Conservation (phyloP, 2,888 invertebrate genomes). For the Philereme transversata region DNA sequence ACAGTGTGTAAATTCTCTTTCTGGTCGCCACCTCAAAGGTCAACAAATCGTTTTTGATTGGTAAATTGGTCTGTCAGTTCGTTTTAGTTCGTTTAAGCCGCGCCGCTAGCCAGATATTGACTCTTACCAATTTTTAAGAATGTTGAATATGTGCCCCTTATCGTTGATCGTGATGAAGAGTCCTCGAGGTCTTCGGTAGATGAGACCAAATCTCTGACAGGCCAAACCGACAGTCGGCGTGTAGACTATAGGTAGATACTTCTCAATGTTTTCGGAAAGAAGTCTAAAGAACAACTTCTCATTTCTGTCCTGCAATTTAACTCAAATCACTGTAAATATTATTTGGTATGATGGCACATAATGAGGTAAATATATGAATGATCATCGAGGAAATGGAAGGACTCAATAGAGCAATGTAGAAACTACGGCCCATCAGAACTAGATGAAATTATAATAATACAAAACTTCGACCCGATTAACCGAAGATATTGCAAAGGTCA, state of each 20-base stretch:
- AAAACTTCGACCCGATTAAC: too few relatives aligned
- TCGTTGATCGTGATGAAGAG: conserved; percentile 98
- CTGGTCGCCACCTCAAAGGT: too few relatives aligned
- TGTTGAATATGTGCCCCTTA: conserved; percentile 95
- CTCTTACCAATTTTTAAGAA: conserved; percentile 94
- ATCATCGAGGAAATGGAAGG: too few relatives aligned
- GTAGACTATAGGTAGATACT: conserved; percentile 98
- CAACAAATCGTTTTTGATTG: too few relatives aligned
- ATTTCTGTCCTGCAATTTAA: conserved; percentile 92
- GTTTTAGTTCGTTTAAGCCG: too few relatives aligned
- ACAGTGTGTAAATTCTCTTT: too few relatives aligned
- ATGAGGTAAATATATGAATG: too few relatives aligned
- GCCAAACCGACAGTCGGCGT: conserved; percentile 99
- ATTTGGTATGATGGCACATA: not conserved
- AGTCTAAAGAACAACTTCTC: conserved; percentile 98
- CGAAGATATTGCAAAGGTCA: too few relatives aligned
- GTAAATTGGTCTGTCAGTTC: too few relatives aligned
- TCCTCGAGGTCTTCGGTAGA: conserved; percentile 96
- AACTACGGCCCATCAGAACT: too few relatives aligned
- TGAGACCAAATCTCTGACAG: conserved; percentile 98
- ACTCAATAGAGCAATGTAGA: too few relatives aligned
- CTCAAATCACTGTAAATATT: conserved; percentile 51
- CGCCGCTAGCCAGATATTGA: not conserved
- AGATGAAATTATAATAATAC: too few relatives aligned
- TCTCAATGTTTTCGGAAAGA: conserved; percentile 95